phyloP scores from a whole-genome alignment of 1,140 invertebrate species.

The Drosophila insularis region DNA sequence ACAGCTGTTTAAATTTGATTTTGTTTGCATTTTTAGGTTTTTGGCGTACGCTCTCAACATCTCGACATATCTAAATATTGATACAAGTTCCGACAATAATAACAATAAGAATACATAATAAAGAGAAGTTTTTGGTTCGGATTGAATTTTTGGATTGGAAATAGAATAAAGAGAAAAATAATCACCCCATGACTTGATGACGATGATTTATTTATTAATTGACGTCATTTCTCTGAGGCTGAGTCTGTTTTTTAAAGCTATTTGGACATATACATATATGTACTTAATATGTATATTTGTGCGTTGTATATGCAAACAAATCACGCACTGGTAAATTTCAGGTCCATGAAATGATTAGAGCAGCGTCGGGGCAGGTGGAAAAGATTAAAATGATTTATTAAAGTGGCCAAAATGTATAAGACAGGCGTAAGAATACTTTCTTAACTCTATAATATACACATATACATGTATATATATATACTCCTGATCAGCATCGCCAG shows the following conservation, averaged over 20 bases:
- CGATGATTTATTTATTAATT: constrained; percentile 61
- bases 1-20: constrained; percentile 14
- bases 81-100: constrained; percentile 25
- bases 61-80: constrained; percentile 51
- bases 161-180: neutral
- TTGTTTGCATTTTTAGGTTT: constrained; percentile 1
- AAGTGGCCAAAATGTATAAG: too few relatives aligned
- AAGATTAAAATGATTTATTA: too few relatives aligned
- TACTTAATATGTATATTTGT: too few relatives aligned
- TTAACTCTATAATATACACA: too few relatives aligned
- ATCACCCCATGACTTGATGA: neutral
- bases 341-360: neutral
- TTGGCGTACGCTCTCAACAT: constrained; percentile 42
- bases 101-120: neutral
- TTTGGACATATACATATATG: neutral
- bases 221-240: constrained; percentile 47
- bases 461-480: too few relatives aligned
- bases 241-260: neutral
- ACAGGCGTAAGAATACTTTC: too few relatives aligned
- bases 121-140: constrained; percentile 13
- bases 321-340: neutral
- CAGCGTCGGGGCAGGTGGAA: too few relatives aligned
- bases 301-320: neutral
- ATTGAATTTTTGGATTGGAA: neutral
- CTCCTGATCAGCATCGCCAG: too few relatives aligned